phyloP scores from a whole-genome alignment of 2,888 invertebrate genomes.

The Hydropsyche betteni region DNA sequence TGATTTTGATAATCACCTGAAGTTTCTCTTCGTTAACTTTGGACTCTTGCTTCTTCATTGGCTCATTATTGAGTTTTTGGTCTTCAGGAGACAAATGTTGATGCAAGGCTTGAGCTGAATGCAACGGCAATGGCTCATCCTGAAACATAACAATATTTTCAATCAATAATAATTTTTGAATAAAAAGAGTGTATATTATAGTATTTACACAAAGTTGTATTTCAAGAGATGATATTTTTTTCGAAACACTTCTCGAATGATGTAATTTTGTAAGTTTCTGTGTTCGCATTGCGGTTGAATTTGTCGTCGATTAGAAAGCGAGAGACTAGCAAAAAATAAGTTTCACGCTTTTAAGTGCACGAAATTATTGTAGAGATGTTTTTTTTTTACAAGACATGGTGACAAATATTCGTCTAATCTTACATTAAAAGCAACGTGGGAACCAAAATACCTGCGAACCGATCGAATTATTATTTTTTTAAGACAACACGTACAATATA shows the following conservation, averaged over 20 bases:
- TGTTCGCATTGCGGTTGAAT: conserved; percentile 24
- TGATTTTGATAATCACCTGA: conserved; percentile 28
- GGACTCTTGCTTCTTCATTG: conserved; percentile 22
- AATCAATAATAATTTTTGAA: no score
- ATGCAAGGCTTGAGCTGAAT: conserved; percentile 63
- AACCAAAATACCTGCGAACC: no score
- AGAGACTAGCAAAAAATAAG: conserved; percentile 11
- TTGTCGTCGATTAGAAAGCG: conserved; percentile 28
- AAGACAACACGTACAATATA: no score
- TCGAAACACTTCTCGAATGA: background rate
- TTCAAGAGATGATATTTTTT: background rate
- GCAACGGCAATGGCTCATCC: conserved; percentile 63
- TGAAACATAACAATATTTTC: conserved; percentile 52
- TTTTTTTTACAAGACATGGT: no score
- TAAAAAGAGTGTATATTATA: no score
- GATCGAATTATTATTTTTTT: no score
- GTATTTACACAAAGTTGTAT: background rate
- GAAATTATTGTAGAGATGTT: background rate
- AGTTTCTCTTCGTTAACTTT: conserved; percentile 40
- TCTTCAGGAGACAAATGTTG: conserved; percentile 56
- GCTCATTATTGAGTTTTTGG: conserved; percentile 51
- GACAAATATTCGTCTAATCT: no score
- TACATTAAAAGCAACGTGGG: no score
- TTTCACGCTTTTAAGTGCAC: conserved; percentile 6
- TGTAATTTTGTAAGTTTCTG: background rate